phyloP scores from a whole-genome alignment of 2,888 invertebrate species.

The Parthenolecanium corni region DNA sequence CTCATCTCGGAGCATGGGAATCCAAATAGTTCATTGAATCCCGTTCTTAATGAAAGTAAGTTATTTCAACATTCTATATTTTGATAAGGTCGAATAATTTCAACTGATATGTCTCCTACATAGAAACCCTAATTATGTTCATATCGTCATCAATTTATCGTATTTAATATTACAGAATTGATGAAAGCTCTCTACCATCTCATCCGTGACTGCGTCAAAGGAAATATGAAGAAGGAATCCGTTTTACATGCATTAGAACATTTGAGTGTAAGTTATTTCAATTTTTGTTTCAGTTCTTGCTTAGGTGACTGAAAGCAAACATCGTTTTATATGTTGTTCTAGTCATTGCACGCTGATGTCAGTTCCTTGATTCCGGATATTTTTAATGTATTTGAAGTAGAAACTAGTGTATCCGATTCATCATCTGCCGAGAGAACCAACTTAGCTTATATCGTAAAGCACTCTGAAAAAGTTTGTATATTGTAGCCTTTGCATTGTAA shows the following conservation, averaged over 20 bases:
- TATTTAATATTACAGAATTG: slow-evolving; percentile 46
- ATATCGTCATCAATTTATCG: not conserved
- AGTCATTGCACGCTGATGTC: slow-evolving; percentile 66
- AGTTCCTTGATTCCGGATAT: slow-evolving; percentile 76
- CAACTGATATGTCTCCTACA: too few species aligned
- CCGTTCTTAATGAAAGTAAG: not conserved
- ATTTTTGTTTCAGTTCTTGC: not conserved
- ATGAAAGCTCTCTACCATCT: slow-evolving; percentile 68
- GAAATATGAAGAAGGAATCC: slow-evolving; percentile 64
- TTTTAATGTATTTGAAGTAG: slow-evolving; percentile 71
- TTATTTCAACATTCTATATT: not conserved
- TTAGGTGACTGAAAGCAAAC: not conserved
- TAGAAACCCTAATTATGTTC: not conserved
- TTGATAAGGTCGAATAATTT: not conserved
- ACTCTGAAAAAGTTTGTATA: slow-evolving; percentile 55
- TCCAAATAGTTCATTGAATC: slow-evolving; percentile 2
- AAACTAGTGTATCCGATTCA: slow-evolving; percentile 55
- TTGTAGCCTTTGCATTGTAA: not conserved
- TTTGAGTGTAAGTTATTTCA: slow-evolving; percentile 51
- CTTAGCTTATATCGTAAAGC: slow-evolving; percentile 66
- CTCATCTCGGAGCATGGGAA: not conserved
- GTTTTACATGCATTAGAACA: slow-evolving; percentile 61
- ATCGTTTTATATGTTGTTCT: slow-evolving; percentile 29
- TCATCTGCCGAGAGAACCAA: slow-evolving; percentile 60
- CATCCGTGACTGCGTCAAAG: slow-evolving; percentile 63